Evolutionary conservation across 2,797 vertebrate species (phyloP).

Genomic region (Acrocephalus scirpaceus): DNA sequence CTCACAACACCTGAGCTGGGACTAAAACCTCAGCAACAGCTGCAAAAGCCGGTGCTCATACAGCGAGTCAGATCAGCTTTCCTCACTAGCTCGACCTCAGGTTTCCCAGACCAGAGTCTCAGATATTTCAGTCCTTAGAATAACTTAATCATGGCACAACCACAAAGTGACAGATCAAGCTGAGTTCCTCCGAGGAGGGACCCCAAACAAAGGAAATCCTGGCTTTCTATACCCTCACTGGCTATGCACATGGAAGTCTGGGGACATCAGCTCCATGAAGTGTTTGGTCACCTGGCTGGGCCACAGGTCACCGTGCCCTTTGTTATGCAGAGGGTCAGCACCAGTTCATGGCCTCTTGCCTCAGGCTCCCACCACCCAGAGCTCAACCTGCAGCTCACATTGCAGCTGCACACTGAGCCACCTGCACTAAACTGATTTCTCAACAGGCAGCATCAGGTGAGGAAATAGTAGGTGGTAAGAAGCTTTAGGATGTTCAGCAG

Average conservation of each 20-base stretch:
- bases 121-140: not conserved
- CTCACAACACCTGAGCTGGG: not conserved
- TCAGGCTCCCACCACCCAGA: not conserved
- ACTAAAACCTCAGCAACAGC: not conserved
- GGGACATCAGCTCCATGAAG: too few species aligned
- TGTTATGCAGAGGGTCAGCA: not conserved
- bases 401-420: not conserved
- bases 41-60: accelerated
- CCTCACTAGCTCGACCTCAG: not conserved
- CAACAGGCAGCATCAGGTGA: not conserved
- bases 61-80: not conserved
- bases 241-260: accelerated
- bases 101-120: not conserved
- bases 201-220: not conserved
- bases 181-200: not conserved
- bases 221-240: not conserved
- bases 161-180: not conserved
- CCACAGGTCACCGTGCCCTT: accelerated
- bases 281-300: accelerated
- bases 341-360: not conserved
- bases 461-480: not conserved
- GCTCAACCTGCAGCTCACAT: not conserved
- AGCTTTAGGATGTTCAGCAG: not conserved
- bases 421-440: not conserved
- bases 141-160: not conserved